phyloP scores from a whole-genome alignment of 2,797 vertebrate species.

The Holocentrus rufus region DNA sequence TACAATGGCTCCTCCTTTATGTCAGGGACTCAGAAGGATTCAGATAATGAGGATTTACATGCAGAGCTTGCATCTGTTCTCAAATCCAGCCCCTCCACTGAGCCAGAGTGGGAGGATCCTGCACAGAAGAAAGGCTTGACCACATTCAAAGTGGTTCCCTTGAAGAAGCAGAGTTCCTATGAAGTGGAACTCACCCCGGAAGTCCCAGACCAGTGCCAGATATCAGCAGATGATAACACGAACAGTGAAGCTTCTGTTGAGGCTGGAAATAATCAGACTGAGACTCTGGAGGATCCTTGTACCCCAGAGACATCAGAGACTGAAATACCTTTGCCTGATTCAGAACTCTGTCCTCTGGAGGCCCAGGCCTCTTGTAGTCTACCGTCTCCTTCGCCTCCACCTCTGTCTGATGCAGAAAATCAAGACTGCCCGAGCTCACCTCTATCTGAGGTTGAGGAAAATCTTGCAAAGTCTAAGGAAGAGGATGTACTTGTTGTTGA shows the following conservation, averaged over 20 bases:
- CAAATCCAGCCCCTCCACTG: slow-evolving; percentile 19
- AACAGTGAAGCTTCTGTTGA: slow-evolving; percentile 12
- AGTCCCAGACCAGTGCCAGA: slow-evolving; percentile 14
- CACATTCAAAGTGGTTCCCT: slow-evolving; percentile 77
- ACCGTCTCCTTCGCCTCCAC: slow-evolving; percentile 3
- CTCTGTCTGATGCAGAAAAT: background rate
- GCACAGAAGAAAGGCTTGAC: slow-evolving; percentile 59
- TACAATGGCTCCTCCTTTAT: slow-evolving; percentile 10
- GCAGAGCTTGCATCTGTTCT: slow-evolving; percentile 4
- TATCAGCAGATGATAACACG: background rate
- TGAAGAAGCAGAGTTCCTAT: slow-evolving; percentile 6
- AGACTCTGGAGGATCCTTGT: slow-evolving; percentile 16
- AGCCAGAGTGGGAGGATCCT: slow-evolving; percentile 60
- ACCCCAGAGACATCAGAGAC: slow-evolving; percentile 8
- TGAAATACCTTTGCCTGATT: background rate
- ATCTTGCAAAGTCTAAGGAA: slow-evolving; percentile 60
- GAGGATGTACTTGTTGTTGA: slow-evolving; percentile 80
- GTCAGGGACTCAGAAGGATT: background rate
- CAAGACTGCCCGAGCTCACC: background rate
- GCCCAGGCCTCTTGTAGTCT: background rate
- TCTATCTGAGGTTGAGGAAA: slow-evolving; percentile 52
- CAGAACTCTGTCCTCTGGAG: slow-evolving; percentile 10
- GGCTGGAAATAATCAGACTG: background rate
- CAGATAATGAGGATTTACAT: background rate
- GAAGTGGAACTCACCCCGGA: slow-evolving; percentile 25